Percentiles rank a stretch among this genome's conserved stretches.
Conservation (phyloP, 1,140 invertebrate species). For the Aphelinus atriplicis region DNA sequence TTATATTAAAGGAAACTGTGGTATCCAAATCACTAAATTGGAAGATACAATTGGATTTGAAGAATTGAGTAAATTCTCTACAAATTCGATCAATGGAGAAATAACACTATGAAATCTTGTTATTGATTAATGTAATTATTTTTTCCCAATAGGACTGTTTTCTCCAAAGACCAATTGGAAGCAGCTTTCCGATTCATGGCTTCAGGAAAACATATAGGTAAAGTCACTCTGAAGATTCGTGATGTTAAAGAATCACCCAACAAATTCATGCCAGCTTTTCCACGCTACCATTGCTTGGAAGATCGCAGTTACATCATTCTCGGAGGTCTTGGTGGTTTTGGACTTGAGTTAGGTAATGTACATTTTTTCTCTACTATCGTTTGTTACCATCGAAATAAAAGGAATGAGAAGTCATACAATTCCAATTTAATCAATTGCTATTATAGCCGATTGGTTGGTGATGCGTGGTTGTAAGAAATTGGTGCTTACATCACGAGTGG, state of each 20-base stretch:
- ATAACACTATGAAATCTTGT: no score
- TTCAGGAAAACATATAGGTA: slow-evolving; percentile 80
- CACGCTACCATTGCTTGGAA: slow-evolving; percentile 67
- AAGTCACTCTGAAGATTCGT: slow-evolving; percentile 74
- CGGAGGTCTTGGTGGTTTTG: slow-evolving; percentile 84
- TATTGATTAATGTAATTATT: background rate
- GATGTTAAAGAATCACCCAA: slow-evolving; percentile 54
- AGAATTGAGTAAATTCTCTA: no score
- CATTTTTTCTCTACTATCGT: no score
- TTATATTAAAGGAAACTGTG: no score
- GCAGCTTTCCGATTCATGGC: slow-evolving; percentile 73
- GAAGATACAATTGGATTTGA: no score
- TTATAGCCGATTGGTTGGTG: slow-evolving; percentile 76
- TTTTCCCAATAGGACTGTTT: slow-evolving; percentile 53
- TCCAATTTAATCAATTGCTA: no score
- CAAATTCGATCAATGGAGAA: no score
- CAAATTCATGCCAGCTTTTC: slow-evolving; percentile 59
- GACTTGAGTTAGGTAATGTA: slow-evolving; percentile 72
- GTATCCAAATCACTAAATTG: no score
- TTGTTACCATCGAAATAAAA: no score
- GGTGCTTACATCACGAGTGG: slow-evolving; percentile 76
- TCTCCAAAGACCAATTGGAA: slow-evolving; percentile 63
- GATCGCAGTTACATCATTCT: slow-evolving; percentile 64
- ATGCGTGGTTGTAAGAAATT: slow-evolving; percentile 75
- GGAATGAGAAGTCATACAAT: no score